Percentiles rank a stretch among this genome's conserved stretches.
Conservation (phyloP, 2,113 vertebrate genomes). For the Parotia lawesii region DNA sequence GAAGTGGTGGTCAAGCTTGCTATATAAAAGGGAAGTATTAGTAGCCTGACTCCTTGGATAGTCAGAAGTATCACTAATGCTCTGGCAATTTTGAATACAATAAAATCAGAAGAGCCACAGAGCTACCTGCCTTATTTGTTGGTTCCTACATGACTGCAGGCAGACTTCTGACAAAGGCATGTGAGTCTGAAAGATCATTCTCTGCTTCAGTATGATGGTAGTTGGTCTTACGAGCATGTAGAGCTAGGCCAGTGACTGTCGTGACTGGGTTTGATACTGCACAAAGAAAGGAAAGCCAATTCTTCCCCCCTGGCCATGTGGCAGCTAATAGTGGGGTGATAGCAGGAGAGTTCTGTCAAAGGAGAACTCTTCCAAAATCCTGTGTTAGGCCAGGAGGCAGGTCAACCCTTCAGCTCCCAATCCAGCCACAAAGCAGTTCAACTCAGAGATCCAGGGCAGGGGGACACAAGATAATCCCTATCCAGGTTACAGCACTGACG, state of each 20-base stretch:
- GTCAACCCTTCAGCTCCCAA: not conserved
- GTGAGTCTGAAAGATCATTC: not conserved
- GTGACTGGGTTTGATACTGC: not conserved
- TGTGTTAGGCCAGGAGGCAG: not conserved
- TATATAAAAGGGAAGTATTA: not conserved
- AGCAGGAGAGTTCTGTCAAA: not conserved
- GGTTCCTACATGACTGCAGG: not conserved
- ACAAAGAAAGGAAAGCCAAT: not conserved
- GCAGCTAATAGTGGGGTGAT: not conserved
- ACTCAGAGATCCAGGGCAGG: rapidly evolving
- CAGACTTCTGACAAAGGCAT: not conserved
- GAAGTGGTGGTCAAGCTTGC: not conserved
- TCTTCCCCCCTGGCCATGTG: not conserved
- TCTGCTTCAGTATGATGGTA: not conserved
- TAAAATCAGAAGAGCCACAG: not conserved
- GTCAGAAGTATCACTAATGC: not conserved
- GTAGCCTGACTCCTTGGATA: not conserved
- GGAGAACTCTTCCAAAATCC: not conserved
- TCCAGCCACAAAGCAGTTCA: not conserved
- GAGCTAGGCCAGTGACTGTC: not conserved
- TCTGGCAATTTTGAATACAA: not conserved
- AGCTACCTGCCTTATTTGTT: not conserved
- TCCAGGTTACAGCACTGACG: not conserved
- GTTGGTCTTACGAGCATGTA: rapidly evolving
- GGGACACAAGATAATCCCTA: not conserved